Base-by-base conservation (phyloP, 1,140 invertebrate species). In the Thaumatotibia leucotreta region DNA sequence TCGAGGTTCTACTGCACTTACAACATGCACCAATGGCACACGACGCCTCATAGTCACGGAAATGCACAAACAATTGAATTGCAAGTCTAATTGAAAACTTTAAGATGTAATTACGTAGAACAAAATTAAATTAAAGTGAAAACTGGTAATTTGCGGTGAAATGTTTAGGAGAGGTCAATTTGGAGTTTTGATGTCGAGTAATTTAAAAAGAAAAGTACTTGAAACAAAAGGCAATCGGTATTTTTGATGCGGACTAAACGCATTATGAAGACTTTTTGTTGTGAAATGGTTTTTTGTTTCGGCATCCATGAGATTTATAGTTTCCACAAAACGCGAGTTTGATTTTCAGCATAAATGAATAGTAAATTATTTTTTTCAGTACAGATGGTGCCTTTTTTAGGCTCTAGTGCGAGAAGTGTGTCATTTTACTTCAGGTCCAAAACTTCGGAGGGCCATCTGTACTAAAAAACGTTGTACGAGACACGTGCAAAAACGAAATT, bases 151-250 rank as follows among this genome's bases (percentile, higher is more conserved):
- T 58, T 58, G n/a, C 29, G 29, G 10, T 14, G 1, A 27, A 58
- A 29, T 29, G 52, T 58, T 29, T 27, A 14, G 22, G 5, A 24
- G 52, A 27, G 39, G 39, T 49, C 39, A 49, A 2, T 52, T 52
- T 52, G 8, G 22, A 27, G 10, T 29, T 58, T 29, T 58, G 52
- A 58, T 27, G 52, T 4, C 8, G 52, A 27, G 52, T 58, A 29
- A 58, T 58, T 58, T 58, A 58, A 27, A 45, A 29, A 58, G 24
- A 58, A 58, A 14, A 58, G 27, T 29, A 14, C 52, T 27, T 14
- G 1, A 58, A 58, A 58, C 52, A 58, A 58, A 58, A 58, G 52
- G 52, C 52, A 29, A 58, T n/a, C n/a, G n/a, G n/a, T 58, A 29
- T 29, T 20, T 20, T 45, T 45, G 39, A 17, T 17, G 4, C n/a